phyloP scores from a whole-genome alignment of 2,113 vertebrate genomes.

The Ptilorrhoa leucosticta region DNA sequence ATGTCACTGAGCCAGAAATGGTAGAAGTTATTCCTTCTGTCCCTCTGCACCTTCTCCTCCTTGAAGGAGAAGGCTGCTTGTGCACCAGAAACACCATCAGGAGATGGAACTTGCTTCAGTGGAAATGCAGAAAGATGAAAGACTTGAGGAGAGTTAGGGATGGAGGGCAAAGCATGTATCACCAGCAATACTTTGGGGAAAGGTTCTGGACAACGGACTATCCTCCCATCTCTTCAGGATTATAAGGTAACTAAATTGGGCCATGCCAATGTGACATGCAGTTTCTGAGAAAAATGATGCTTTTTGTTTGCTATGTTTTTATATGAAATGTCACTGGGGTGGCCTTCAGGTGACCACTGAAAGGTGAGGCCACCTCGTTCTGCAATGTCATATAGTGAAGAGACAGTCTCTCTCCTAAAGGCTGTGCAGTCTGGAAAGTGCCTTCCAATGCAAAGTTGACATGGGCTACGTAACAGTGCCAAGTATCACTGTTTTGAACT shows the following conservation, averaged over 20 bases:
- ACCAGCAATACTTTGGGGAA: neutral
- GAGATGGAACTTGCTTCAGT: neutral
- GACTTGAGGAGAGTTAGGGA: neutral
- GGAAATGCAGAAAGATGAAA: neutral
- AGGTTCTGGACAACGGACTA: neutral
- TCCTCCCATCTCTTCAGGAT: neutral
- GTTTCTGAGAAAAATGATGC: neutral
- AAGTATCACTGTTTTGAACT: neutral
- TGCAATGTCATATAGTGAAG: neutral
- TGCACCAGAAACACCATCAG: neutral
- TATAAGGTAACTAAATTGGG: neutral
- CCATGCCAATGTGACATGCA: neutral
- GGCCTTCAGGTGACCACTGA: neutral
- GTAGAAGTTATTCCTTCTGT: neutral
- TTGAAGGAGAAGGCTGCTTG: neutral
- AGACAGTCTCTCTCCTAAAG: neutral
- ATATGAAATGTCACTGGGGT: neutral
- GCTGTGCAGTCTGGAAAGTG: neutral
- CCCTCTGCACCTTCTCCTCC: neutral
- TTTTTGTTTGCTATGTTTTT: neutral
- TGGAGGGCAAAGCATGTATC: neutral
- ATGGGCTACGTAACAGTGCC: neutral
- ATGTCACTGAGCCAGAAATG: neutral
- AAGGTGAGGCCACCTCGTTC: neutral
- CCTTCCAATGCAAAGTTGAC: neutral